Base-by-base conservation (phyloP, 2,888 invertebrate species). In the Gymnosoma rotundatum region DNA sequence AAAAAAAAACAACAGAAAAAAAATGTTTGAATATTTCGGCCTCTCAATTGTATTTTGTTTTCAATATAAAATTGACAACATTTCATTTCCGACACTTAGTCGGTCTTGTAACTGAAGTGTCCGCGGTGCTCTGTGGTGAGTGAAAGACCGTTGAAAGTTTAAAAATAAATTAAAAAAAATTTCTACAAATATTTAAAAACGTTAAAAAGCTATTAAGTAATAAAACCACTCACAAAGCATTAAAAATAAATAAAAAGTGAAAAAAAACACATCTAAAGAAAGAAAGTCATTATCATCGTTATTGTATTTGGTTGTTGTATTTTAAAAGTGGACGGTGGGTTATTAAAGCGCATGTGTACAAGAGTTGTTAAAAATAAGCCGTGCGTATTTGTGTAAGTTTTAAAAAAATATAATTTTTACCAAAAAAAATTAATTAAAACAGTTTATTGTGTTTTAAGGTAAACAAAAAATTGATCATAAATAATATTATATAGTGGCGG, bases 31-130 rank as follows among this genome's bases (percentile, higher is more conserved):
- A 69, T 25, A 69, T 82, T 88, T 86, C 81, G 82, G 85, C 86
- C 79, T 84, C 83, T 87, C 88, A 85, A 72, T 86, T 87, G 86
- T 80, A 87, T 87, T 83, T 75, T 78, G 83, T 70, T 70, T 82
- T 88, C 86, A 88, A 88, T 84, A 84, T 84, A 88, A 88, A 89
- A 88, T 89, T 88, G 86, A 88, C 88, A 86, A 86, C 88, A 88
- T 86, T 87, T 86, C 88, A 87, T 88, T 89, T 88, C 88, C 88
- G 88, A 88, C 87, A 88, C 83, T 88, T 88, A 89, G 89, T 89
- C 88, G 88, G 89, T 89, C 88, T 87, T 87, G 87, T 86, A 81
- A 86, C 79, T 82, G 69, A 81, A 87, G 83, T 81, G 86, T 76
- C 76, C 83, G 88, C 74, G 78, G 86, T 84, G 81, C 74, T 83